These are phyloP conservation scores for Acrobasis consociella DNA, from an alignment of 2,888 invertebrate species.

Conservation along the genomic window DNA sequence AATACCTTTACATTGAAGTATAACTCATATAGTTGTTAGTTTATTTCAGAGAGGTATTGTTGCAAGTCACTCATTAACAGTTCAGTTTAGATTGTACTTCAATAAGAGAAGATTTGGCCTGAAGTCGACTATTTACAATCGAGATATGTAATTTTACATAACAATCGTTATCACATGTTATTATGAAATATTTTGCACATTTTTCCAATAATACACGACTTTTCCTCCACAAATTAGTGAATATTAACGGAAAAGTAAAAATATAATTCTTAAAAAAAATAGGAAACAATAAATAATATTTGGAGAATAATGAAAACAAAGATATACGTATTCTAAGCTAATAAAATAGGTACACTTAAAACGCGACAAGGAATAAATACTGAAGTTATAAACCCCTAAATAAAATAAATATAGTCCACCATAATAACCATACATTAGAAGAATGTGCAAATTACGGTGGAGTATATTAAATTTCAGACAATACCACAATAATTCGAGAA, in stretches of 20 bases:
- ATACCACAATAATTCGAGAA: slow-evolving; percentile 27
- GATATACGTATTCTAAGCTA: neutral
- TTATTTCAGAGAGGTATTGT: slow-evolving; percentile 8
- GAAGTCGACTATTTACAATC: slow-evolving; percentile 28
- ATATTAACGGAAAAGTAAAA: neutral
- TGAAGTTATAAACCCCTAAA: neutral
- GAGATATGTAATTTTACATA: slow-evolving; percentile 35
- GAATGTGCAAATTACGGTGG: neutral
- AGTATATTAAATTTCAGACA: neutral
- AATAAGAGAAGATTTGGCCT: slow-evolving; percentile 22
- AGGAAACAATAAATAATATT: slow-evolving; percentile 26
- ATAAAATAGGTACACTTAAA: slow-evolving; percentile 7
- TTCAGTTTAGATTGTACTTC: slow-evolving; percentile 34
- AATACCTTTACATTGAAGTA: too few relatives aligned
- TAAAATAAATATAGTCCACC: neutral
- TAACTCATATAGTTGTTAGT: neutral
- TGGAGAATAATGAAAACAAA: slow-evolving; percentile 9
- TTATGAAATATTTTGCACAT: slow-evolving; percentile 35
- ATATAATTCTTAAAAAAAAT: slow-evolving; percentile 16
- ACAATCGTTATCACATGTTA: slow-evolving; percentile 37
- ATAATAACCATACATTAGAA: neutral
- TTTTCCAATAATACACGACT: slow-evolving; percentile 24
- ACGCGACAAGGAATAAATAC: neutral
- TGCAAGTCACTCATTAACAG: neutral
- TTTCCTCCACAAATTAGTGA: neutral